Evolutionary conservation across 2,888 invertebrate species (phyloP).

Genomic region (Masnerella sp.): DNA sequence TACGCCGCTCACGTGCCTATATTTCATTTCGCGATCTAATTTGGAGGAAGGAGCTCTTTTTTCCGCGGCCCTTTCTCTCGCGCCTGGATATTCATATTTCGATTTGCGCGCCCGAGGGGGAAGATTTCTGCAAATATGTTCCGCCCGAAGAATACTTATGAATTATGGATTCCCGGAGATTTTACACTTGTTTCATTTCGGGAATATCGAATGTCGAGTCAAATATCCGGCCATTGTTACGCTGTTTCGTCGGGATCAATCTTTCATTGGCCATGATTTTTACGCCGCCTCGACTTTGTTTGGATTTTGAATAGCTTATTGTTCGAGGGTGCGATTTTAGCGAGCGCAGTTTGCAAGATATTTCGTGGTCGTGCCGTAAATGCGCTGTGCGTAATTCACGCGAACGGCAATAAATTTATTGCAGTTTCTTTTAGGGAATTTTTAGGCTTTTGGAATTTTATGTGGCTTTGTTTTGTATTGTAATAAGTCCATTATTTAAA

Average conservation of each 20-base stretch:
- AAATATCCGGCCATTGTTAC: conserved; percentile 44
- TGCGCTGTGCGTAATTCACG: no score
- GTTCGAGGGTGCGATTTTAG: conserved; percentile 5
- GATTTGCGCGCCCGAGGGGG: conserved; percentile 54
- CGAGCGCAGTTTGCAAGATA: no score
- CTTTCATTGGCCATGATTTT: conserved; percentile 46
- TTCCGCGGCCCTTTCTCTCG: conserved; percentile 32
- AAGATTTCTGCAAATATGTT: conserved; percentile 54
- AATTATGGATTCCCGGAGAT: conserved; percentile 66
- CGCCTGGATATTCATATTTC: conserved; percentile 63
- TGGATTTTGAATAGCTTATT: conserved; percentile 21
- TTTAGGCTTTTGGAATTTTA: no score
- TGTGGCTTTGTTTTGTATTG: no score
- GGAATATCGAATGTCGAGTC: conserved; percentile 46
- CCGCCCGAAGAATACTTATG: conserved; percentile 54
- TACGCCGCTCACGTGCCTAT: conserved; percentile 59
- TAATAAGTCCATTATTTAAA: no score
- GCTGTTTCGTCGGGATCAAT: conserved; percentile 44
- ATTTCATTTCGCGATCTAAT: conserved; percentile 62
- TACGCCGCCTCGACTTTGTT: conserved; percentile 17
- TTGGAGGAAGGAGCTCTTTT: conserved; percentile 51
- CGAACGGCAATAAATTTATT: no score
- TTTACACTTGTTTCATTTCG: conserved; percentile 65
- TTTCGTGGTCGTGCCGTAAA: no score
- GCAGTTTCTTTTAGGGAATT: no score